These are phyloP conservation scores for Drosophila ercepeae DNA, from an alignment of 1,140 invertebrate species.

Conservation along the genomic window DNA sequence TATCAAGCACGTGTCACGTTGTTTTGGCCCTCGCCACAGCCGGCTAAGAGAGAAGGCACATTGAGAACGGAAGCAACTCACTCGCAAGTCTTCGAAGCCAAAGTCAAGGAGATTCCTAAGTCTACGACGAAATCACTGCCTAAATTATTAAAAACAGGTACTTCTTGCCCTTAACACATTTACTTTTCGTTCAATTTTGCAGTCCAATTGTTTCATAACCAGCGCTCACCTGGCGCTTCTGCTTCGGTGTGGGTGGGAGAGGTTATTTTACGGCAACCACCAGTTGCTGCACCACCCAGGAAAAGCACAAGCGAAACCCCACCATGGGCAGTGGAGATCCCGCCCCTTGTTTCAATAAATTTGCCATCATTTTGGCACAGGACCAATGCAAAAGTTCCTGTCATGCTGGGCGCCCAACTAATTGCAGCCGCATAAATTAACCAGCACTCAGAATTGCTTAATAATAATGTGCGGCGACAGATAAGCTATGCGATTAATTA, in stretches of 20 bases:
- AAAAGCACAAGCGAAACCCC: background rate
- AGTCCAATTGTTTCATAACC: conserved; percentile 23
- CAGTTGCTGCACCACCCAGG: conserved; percentile 17
- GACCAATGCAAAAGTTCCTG: conserved; percentile 39
- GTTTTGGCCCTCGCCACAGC: conserved; percentile 11
- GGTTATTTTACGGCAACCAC: conserved; percentile 38
- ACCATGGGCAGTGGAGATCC: background rate
- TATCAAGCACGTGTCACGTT: conserved; percentile 18
- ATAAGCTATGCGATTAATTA: conserved; percentile 62
- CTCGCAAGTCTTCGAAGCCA: background rate
- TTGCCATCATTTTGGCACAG: conserved; percentile 49
- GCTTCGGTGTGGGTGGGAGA: background rate
- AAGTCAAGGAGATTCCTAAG: conserved; percentile 19
- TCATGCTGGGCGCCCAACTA: conserved; percentile 45
- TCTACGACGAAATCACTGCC: background rate
- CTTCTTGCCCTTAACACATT: background rate
- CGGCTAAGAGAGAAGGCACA: conserved; percentile 7
- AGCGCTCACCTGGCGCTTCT: conserved; percentile 10
- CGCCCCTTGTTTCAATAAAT: conserved; percentile 6
- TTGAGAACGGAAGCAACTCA: background rate
- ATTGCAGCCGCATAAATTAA: conserved; percentile 63
- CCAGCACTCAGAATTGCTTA: conserved; percentile 41
- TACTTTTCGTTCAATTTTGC: background rate
- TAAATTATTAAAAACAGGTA: background rate
- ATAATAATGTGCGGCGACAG: conserved; percentile 35